phyloP scores from a whole-genome alignment of 2,113 vertebrate species.

The Chaetorhynchus papuensis region DNA sequence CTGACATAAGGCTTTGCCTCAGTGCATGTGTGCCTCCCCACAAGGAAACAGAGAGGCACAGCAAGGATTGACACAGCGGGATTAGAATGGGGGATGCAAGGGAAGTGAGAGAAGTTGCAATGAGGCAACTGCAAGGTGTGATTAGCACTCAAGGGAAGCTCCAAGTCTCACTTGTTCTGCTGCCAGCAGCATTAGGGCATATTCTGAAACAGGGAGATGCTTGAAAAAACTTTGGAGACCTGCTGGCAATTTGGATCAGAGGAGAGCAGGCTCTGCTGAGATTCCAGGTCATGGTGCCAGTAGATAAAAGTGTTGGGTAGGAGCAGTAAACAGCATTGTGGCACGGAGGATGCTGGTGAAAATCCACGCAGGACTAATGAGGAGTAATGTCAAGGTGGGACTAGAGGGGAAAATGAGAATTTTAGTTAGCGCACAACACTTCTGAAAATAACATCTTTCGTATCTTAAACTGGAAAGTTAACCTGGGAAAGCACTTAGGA shows the following conservation, averaged over 20 bases:
- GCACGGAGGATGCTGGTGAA: not conserved
- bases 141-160: conserved; percentile 34
- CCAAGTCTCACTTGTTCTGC: conserved; percentile 44
- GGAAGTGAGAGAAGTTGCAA: conserved; percentile 45
- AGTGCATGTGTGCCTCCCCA: not conserved
- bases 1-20: not conserved
- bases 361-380: not conserved
- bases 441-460: not conserved
- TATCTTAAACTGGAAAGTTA: not conserved
- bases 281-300: conserved; percentile 7
- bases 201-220: conserved; percentile 16
- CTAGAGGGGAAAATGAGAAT: not conserved
- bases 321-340: not conserved
- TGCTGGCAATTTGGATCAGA: conserved; percentile 41
- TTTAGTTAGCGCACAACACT: not conserved
- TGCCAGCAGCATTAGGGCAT: conserved; percentile 47
- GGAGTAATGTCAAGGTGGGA: not conserved
- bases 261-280: conserved; percentile 6
- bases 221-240: not conserved
- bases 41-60: not conserved
- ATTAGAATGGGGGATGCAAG: not conserved
- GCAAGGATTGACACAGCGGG: not conserved
- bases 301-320: not conserved
- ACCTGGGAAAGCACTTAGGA: not conserved
- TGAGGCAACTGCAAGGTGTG: conserved; percentile 52